Evolutionary conservation across 2,113 vertebrate species (phyloP).

Genomic region (Pholis gunnellus): DNA sequence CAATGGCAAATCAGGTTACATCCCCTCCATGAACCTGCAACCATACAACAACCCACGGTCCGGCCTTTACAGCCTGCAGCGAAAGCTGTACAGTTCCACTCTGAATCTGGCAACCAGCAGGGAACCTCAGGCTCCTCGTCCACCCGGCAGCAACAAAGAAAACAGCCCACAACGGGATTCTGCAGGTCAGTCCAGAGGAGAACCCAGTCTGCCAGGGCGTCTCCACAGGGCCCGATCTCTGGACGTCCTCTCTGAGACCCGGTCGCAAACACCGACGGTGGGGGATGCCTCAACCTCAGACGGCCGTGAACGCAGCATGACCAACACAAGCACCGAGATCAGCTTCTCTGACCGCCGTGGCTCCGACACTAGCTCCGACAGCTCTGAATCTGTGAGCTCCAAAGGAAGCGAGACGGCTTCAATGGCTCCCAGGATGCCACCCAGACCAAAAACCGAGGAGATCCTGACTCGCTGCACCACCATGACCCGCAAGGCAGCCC

Average conservation of each 20-base stretch:
- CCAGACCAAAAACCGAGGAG: slow-evolving; percentile 81
- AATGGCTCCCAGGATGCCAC: slow-evolving; percentile 79
- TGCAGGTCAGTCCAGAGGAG: slow-evolving; percentile 4
- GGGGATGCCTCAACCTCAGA: neutral
- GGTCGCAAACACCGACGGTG: neutral
- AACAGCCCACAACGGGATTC: neutral
- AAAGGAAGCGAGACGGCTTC: neutral
- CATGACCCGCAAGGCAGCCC: slow-evolving; percentile 84
- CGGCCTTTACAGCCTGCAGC: slow-evolving; percentile 76
- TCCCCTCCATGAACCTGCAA: slow-evolving; percentile 89
- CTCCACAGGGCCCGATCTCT: slow-evolving; percentile 74
- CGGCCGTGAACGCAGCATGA: slow-evolving; percentile 39
- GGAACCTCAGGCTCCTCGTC: neutral
- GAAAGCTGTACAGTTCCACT: slow-evolving; percentile 68
- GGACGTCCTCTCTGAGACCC: slow-evolving; percentile 67
- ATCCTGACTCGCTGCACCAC: slow-evolving; percentile 90
- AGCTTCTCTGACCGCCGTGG: slow-evolving; percentile 34
- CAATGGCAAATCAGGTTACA: slow-evolving; percentile 82
- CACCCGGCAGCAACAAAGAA: neutral
- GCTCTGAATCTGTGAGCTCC: slow-evolving; percentile 15
- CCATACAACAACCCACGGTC: slow-evolving; percentile 87
- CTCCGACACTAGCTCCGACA: slow-evolving; percentile 13
- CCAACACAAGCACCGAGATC: slow-evolving; percentile 27
- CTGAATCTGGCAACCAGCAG: slow-evolving; percentile 68
- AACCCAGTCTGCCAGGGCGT: neutral